Base-by-base conservation (phyloP, 2,888 invertebrate genomes). In the Epsilonema sp. region DNA sequence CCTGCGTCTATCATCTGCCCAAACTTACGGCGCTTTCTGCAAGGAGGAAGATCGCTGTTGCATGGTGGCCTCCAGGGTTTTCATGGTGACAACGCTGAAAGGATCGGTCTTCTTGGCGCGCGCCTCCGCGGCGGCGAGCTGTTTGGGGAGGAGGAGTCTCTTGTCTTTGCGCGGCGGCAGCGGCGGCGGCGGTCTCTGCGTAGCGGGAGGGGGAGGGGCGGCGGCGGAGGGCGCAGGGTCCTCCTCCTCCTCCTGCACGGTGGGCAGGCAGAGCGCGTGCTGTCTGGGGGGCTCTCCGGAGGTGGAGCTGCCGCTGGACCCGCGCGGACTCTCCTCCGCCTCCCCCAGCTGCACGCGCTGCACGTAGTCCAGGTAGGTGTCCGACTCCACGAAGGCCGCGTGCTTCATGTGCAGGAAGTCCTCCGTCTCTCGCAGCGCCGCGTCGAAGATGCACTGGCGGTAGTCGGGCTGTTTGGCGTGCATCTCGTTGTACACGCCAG, bases 301-400 rank as follows among this genome's bases (percentile, higher is more conserved):
- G 8, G 31, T 31, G 31, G 8, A 11, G 31, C 8, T 11, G 31
- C 31, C 31, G 31, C 31, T 31, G 31, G 31, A 31, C 31, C 16
- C 8, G 31, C 31, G 31, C 31, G 31, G 31, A 31, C 31, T 31
- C 8, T 31, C 31, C 31, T 11, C 31, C 8, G 8, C 31, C n/a
- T n/a, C n/a, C n/a, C n/a, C n/a, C 31, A 31, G 31, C 31, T 31
- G 31, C 8, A 8, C 16, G 8, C 16, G 31, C 16, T 31, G 31
- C 31, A 31, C 31, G 8, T 8, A 11, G 8, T 31, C 8, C 8
- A 26, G 24, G 43, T 43, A 43, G 31, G 36, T 3, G 21, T 43
- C 43, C 21, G 43, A 43, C 3, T n/a, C 31, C 11, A 43, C 36
- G 43, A 43, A 43, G 2, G 36, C 31, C 8, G 31, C 43, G 36